Evolutionary conservation across 64 coral and sea anemone species (phyloP).

Genomic region (Dendrophyllia cribrosa): DNA sequence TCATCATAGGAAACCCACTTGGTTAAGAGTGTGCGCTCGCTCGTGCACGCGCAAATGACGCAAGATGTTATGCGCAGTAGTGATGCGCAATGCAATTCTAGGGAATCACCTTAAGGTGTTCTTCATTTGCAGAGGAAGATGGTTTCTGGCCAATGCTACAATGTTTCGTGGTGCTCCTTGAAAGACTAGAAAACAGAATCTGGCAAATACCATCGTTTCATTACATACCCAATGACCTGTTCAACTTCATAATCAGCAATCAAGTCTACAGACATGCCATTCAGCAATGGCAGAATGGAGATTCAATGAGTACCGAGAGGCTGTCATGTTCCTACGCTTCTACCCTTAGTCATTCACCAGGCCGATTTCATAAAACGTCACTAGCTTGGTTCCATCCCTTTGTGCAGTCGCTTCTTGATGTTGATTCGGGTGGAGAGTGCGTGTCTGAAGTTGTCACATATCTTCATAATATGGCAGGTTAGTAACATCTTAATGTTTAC

Average conservation of each 20-base stretch:
- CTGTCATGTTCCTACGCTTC: neutral
- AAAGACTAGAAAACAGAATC: slow-evolving; percentile 33
- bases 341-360: too few species aligned
- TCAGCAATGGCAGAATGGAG: neutral
- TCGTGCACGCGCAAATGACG: too few species aligned
- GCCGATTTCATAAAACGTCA: slow-evolving; percentile 3
- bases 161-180: slow-evolving; percentile 47
- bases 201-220: slow-evolving; percentile 30
- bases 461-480: slow-evolving; percentile 60
- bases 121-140: neutral
- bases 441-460: slow-evolving; percentile 42
- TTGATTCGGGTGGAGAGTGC: slow-evolving; percentile 6
- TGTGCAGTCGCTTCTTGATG: slow-evolving; percentile 62
- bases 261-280: neutral
- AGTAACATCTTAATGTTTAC: neutral
- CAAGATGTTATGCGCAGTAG: too few species aligned
- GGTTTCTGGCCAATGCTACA: slow-evolving; percentile 53
- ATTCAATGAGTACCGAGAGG: neutral
- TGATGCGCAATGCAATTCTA: too few species aligned
- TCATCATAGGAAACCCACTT: too few species aligned
- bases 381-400: slow-evolving; percentile 64
- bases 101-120: neutral
- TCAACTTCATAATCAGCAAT: slow-evolving; percentile 16
- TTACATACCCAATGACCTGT: neutral
- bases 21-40: too few species aligned